Base-by-base conservation (phyloP, 2,888 invertebrate species). In the Drymonia ruficornis region DNA sequence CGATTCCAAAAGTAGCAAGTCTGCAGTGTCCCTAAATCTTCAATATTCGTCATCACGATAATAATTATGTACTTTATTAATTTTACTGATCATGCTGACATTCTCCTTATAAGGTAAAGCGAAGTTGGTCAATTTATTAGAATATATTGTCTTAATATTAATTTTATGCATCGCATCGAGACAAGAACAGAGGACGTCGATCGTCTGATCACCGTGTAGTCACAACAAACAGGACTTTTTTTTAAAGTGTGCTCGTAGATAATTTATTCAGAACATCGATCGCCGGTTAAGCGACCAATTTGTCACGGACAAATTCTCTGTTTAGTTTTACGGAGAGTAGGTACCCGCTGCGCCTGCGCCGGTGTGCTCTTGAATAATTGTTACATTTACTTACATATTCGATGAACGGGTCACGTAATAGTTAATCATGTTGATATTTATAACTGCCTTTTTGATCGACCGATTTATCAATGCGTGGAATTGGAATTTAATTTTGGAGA, bases 251-350 rank as follows among this genome's bases (percentile, higher is more conserved):
- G 66, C 72, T 74, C 70, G 71, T 77, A 72, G 70, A 76, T 85
- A 84, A 87, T 85, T 77, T 84, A 86, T 86, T 82, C 83, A 75
- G 79, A 78, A 76, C 80, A 72, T 68, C 79, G 80, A 70, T 71
- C 72, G 79, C 63, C 71, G 76, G 76, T 75, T 82, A 81, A 81
- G 77, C 80, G 80, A 64, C 72, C 83, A 83, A 87, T 87, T 87
- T 86, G 87, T 87, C 84, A 84, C 72, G 84, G 81, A 78, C 81
- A 81, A 81, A 77, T 81, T 84, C 78, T 82, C 76, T 85, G 78
- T 82, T 71, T 84, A 79, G 80, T 79, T 80, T 76, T 70, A 81
- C 78, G 63, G 61, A 72, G 71, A 70, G 70, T 59, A 58, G 58
- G 56, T 55, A 53, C 68, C 71, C 59, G 71, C 69, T 70, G 69